Evolutionary conservation across 2,113 vertebrate genomes (phyloP), one percentile per base, ranked within the genome.

Genomic region (Asarcornis scutulata): DNA sequence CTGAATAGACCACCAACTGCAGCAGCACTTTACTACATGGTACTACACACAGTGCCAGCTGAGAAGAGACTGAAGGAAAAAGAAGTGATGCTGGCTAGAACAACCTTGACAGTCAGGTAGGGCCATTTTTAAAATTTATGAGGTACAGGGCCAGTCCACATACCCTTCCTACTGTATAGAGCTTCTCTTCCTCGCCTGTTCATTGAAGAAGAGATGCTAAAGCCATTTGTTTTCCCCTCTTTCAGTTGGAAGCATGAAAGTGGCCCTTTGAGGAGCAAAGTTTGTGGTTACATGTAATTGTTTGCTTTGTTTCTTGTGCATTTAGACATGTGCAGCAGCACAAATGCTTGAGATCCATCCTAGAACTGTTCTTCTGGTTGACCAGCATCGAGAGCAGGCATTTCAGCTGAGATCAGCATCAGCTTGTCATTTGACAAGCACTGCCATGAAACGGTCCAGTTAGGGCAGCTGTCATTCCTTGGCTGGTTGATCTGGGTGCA

Each of bases 311-410:
- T 32, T 77, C 81, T 50, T 55, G 6, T 31, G 17, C 17, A 73
- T n/a, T 67, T 69, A 53, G 21, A 74, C 36, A 77, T 79, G 59
- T 38, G 31, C 38, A 64, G 59, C 32, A 77, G n/a, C 6, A 83
- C 16, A 59, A 71, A 73, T 48, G 27, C 31, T 22, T 74, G 21
- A 31, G 50, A 84, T 63, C 32, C 16, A 50, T 36, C 27, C 52
- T 63, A 86, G 67, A 74, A 83, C 9, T 50, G 7, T 38, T 88
- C 76, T 75, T 73, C 59, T 90, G 29, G 32, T 71, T 32, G 22
- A 64, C 11, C 1, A 0, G 20, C 59, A 80, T n/a, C 0, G 0
- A 59, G 36, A 83, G 23, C 26, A 88, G 42, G 55, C 5, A 2
- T 83, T 91, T 92, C 68, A 88, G 40, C 40, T 78, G 83, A 93